Evolutionary conservation across 2,797 vertebrate species (phyloP), one percentile per base, ranked within the genome.

Genomic region (Galagoides demidoff): DNA sequence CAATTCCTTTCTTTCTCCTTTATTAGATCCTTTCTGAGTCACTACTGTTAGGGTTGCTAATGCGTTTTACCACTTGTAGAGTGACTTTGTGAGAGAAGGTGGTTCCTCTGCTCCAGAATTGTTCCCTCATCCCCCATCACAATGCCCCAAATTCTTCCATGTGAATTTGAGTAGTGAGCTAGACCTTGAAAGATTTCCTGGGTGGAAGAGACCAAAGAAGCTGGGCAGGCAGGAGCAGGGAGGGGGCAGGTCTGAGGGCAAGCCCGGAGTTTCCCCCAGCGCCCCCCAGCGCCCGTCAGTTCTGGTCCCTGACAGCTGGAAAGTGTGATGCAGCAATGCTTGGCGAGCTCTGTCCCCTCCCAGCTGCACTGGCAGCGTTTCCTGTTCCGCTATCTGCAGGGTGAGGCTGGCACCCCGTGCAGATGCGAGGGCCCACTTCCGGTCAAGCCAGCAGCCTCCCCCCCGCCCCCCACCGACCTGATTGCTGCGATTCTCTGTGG

Each of bases 381-480:
- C 97, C 97, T 96, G 97, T 91, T 95, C 95, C 91, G 82, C 63
- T 68, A 81, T 85, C 79, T 92, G 5, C 68, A 84, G 64, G 71
- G 34, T 77, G 92, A 95, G 95, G 73, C 61, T 94, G 96, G 95
- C 94, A 64, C 70, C 39, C 85, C 59, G 11, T 85, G 89, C 95
- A 68, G 70, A 96, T 2, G 1, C 49, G n/a, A 94, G 83, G 45
- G 83, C 77, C 89, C 89, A 73, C 89, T 86, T 95, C 45, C 49
- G 95, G 88, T 13, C 27, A 71, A 85, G 85, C 71, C 86, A 85
- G 90, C 88, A n/a, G 25, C 31, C 85, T 84, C 88, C 74, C 55
- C 57, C 78, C 31, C 85, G 81, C 88, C 74, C 55, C 57, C 78
- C 68, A 39, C 22, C 1, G 5, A 74, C 14, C 13, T 1, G 7